These are phyloP conservation scores for Sebastolobus alascanus DNA, from an alignment of 2,797 vertebrate genomes.

Conservation along the genomic window DNA sequence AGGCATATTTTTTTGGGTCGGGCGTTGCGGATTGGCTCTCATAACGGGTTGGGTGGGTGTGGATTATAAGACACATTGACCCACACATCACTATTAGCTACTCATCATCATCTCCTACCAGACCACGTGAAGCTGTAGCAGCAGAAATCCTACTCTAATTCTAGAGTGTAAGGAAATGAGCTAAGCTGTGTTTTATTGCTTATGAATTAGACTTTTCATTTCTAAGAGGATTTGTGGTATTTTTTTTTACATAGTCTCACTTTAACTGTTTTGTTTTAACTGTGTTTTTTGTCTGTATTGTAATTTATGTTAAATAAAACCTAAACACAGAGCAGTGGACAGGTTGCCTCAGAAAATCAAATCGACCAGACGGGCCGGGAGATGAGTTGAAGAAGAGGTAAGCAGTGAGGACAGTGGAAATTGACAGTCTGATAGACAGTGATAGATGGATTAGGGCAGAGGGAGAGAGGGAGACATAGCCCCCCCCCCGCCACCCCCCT, in stretches of 20 bases:
- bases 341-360: slow-evolving; percentile 10
- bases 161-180: background rate
- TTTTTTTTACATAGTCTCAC: background rate
- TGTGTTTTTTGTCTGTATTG: background rate
- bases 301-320: background rate
- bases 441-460: slow-evolving; percentile 77
- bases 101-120: background rate
- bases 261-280: background rate
- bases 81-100: background rate
- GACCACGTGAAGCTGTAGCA: background rate
- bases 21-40: background rate
- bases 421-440: slow-evolving; percentile 77
- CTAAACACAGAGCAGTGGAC: background rate
- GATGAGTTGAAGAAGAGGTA: slow-evolving; percentile 57
- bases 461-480: slow-evolving; percentile 42
- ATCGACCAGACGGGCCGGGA: slow-evolving; percentile 23
- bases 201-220: background rate
- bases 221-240: background rate
- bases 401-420: slow-evolving; percentile 64
- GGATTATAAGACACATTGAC: background rate
- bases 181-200: background rate
- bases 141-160: background rate
- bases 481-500: slow-evolving; percentile 18
- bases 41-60: background rate
- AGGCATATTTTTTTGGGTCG: background rate